Percentiles rank a stretch among this genome's conserved stretches.
phyloP scores from a whole-genome alignment of 2,797 vertebrate species.

The Thalassophryne amazonica region DNA sequence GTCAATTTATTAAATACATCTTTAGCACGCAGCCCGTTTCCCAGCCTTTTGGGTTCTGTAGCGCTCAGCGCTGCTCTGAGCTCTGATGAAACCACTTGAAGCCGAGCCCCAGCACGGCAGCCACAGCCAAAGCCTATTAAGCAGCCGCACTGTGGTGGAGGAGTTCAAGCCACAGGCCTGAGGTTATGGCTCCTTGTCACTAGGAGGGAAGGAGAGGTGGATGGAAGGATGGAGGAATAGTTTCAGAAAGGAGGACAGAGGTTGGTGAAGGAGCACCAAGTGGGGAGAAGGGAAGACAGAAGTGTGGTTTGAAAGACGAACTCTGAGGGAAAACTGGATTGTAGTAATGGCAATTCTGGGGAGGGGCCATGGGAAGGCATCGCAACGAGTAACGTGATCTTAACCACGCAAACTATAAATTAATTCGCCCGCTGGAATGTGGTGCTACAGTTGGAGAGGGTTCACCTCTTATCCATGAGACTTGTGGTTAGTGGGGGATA shows the following conservation, averaged over 20 bases:
- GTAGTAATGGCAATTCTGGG: neutral
- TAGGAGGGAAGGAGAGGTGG: conserved; percentile 24
- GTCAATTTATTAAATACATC: conserved; percentile 51
- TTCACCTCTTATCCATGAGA: no score
- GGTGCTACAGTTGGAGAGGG: no score
- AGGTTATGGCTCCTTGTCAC: conserved; percentile 60
- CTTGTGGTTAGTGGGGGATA: no score
- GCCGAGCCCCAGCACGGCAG: conserved; percentile 46
- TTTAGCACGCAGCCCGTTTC: conserved; percentile 42
- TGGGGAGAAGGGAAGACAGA: neutral
- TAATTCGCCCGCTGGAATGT: no score
- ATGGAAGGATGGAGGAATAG: conserved; percentile 30
- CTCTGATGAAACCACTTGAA: conserved; percentile 61
- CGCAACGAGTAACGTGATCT: no score
- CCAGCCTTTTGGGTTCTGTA: conserved; percentile 36
- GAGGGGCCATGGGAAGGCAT: neutral
- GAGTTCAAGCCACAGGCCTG: conserved; percentile 68
- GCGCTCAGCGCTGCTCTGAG: conserved; percentile 42
- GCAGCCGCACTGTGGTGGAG: conserved; percentile 66
- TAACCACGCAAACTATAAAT: no score
- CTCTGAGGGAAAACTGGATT: neutral
- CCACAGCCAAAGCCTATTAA: conserved; percentile 69
- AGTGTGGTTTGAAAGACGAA: neutral
- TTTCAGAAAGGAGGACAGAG: conserved; percentile 10
- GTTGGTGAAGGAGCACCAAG: neutral